These are phyloP conservation scores for Theretra japonica DNA, from an alignment of 2,888 invertebrate genomes.

Conservation along the genomic window DNA sequence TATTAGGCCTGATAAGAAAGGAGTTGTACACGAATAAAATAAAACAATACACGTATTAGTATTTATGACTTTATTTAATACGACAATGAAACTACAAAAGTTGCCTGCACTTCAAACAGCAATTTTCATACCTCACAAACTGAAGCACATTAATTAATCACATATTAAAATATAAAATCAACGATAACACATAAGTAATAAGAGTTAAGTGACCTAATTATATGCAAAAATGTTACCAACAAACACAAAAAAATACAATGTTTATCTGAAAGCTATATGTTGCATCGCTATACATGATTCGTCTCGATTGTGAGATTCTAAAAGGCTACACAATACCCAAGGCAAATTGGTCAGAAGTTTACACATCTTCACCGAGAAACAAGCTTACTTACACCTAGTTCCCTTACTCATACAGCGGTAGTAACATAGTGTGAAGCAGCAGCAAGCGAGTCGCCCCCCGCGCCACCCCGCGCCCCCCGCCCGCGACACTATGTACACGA, in stretches of 20 bases:
- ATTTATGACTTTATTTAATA: conserved; percentile 84
- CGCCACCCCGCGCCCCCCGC: conserved; percentile 56
- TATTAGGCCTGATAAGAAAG: too few species aligned
- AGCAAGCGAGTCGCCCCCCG: conserved; percentile 73
- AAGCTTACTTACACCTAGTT: conserved; percentile 80
- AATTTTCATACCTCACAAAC: conserved; percentile 79
- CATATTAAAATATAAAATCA: conserved; percentile 76
- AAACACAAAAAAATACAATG: conserved; percentile 58
- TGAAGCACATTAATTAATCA: conserved; percentile 78
- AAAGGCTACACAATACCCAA: conserved; percentile 84
- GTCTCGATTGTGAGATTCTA: conserved; percentile 77
- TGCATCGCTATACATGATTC: conserved; percentile 81
- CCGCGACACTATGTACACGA: conserved; percentile 57
- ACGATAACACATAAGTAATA: conserved; percentile 73
- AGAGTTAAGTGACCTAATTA: conserved; percentile 45
- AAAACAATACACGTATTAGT: conserved; percentile 67
- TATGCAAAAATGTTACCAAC: conserved; percentile 73
- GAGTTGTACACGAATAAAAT: too few species aligned
- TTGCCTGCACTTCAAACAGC: conserved; percentile 84
- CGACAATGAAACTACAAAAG: conserved; percentile 86
- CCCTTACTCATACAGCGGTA: conserved; percentile 69
- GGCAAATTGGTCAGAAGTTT: conserved; percentile 84
- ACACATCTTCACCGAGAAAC: conserved; percentile 76
- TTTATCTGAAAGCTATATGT: conserved; percentile 73
- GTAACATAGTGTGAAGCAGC: conserved; percentile 57